Conservation (phyloP, 1,140 invertebrate species). For the Brachionus rotundiformis region DNA sequence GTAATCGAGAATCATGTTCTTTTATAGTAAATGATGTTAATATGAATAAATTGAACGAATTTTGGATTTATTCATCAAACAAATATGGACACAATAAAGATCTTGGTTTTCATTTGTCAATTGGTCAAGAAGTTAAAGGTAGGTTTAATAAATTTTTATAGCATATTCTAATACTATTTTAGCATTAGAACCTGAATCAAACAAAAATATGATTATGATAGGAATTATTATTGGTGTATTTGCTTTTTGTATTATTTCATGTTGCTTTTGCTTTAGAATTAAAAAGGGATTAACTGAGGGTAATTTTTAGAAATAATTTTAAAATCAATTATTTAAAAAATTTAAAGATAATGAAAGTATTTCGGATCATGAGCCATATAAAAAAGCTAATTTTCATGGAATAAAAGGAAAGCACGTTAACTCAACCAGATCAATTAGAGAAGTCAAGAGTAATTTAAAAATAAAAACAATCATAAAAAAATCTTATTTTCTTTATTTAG, state of each 20-base stretch:
- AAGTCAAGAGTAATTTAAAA: not conserved
- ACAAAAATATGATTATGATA: slow-evolving; percentile 18
- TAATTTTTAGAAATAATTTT: not conserved
- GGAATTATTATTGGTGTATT: not conserved
- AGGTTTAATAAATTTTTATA: too few species aligned
- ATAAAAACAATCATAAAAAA: not conserved
- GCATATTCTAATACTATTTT: too few species aligned
- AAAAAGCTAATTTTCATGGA: not conserved
- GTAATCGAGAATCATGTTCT: slow-evolving; percentile 47
- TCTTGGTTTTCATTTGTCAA: slow-evolving; percentile 42
- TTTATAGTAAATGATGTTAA: slow-evolving; percentile 49
- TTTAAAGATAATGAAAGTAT: slow-evolving; percentile 21
- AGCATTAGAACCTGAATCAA: not conserved
- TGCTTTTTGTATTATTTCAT: slow-evolving; percentile 8
- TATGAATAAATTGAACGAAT: slow-evolving; percentile 39
- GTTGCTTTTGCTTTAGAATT: slow-evolving; percentile 45
- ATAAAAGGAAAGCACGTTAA: not conserved
- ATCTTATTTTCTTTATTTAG: not conserved
- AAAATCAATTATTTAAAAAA: not conserved
- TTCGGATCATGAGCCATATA: slow-evolving; percentile 26
- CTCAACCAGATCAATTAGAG: slow-evolving; percentile 9
- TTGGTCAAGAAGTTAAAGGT: slow-evolving; percentile 23
- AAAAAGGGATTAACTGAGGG: slow-evolving; percentile 47
- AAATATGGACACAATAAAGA: slow-evolving; percentile 48
- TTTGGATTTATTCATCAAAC: slow-evolving; percentile 51